Base-by-base conservation (phyloP, 2,888 invertebrate species). In the Eucriotettix oculatus region DNA sequence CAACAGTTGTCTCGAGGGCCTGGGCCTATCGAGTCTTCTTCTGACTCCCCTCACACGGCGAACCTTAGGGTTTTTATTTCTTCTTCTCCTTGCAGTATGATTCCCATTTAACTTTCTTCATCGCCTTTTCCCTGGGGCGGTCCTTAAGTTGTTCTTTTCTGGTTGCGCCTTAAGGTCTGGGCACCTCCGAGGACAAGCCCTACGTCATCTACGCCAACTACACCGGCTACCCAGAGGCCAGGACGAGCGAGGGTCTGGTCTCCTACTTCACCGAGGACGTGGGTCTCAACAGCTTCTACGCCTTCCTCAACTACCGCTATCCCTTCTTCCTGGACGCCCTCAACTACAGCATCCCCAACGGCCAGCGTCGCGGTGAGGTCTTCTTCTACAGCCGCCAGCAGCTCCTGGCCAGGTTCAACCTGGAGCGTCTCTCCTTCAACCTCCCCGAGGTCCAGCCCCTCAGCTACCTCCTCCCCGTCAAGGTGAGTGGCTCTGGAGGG, bases 391-490 rank as follows among this genome's bases (percentile, higher is more conserved):
- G 78, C 69, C 82, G 85, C 69, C 82, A 85, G 68, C 84, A 86
- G 70, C 68, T 86, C 14, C 69, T 84, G 67, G 80, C 84, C 62
- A 83, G 85, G 68, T 87, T 84, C 76, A 79, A 87, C 69, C 76
- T 87, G 74, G 87, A 88, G 71, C 83, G 88, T 71, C 73, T 87
- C 60, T 82, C 85, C 12, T 82, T 85, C 68, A 83, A 81, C 63
- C 75, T 84, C 58, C 81, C 82, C n/a, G 82, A 84, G 63, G 82
- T 87, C 64, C 76, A 79, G 43, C 75, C 77, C 10, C 75, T 84
- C 62, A 75, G 80, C 43, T 77, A 76, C 68, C 74, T 78, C 62
- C 70, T 71, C 14, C 57, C 60, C 10, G 29, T 62, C 17, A 41
- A 65, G 44, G 56, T 43, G 29, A 48, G 12, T n/a, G n/a, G 7